phyloP scores from a whole-genome alignment of 2,113 vertebrate genomes.

The Rousettus leschenaultii region DNA sequence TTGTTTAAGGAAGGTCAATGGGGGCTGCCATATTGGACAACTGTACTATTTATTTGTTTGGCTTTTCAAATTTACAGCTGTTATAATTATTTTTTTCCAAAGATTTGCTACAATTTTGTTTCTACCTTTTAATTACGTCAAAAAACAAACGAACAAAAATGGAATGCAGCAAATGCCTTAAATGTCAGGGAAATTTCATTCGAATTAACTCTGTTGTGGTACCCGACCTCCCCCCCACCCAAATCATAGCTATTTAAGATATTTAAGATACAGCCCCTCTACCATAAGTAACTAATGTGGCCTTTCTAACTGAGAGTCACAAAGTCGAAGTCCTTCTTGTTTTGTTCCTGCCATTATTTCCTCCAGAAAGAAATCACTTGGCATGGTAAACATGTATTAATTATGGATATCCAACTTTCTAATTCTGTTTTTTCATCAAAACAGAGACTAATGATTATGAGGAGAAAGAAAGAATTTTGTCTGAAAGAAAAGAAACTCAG shows the following conservation, averaged over 20 bases:
- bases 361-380: constrained; percentile 37
- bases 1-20: background rate
- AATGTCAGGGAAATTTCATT: background rate
- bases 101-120: constrained; percentile 33
- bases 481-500: constrained; percentile 62
- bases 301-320: constrained; percentile 12
- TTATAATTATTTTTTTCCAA: constrained; percentile 33
- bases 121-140: constrained; percentile 31
- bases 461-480: constrained; percentile 35
- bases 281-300: background rate
- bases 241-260: background rate
- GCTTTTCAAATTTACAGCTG: background rate
- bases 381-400: constrained; percentile 59
- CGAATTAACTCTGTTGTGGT: background rate
- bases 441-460: constrained; percentile 50
- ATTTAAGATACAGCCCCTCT: background rate
- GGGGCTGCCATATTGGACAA: background rate
- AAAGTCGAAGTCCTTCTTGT: background rate
- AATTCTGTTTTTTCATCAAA: constrained; percentile 68
- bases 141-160: background rate
- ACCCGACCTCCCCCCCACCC: background rate
- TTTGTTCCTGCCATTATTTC: background rate
- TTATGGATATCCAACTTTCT: constrained; percentile 57
- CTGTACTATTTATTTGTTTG: background rate
- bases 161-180: background rate